Evolutionary conservation across 2,113 vertebrate species (phyloP).

Genomic region (Engraulis encrasicolus): DNA sequence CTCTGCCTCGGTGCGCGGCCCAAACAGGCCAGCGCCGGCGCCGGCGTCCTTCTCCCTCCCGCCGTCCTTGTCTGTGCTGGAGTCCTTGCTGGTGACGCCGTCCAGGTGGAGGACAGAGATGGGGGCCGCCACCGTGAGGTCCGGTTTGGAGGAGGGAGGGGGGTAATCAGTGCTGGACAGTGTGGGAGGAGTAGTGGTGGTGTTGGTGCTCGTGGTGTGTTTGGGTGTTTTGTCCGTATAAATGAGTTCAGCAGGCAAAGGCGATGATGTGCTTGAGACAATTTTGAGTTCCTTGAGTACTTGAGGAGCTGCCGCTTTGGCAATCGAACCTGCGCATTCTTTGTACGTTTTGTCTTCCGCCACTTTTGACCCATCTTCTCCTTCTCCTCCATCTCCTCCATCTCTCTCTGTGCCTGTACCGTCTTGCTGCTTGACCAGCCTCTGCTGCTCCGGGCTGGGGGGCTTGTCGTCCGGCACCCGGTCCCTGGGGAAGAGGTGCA

Average conservation of each 20-base stretch:
- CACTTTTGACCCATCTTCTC: slow-evolving; percentile 57
- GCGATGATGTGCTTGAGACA: slow-evolving; percentile 17
- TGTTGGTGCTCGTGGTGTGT: slow-evolving; percentile 24
- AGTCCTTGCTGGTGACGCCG: slow-evolving; percentile 74
- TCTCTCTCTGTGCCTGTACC: slow-evolving; percentile 57
- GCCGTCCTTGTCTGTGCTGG: slow-evolving; percentile 33
- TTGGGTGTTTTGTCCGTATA: neutral
- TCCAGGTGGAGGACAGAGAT: slow-evolving; percentile 75
- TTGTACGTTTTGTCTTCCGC: too few relatives aligned
- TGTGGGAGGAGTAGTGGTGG: slow-evolving; percentile 48
- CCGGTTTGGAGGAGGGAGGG: slow-evolving; percentile 18
- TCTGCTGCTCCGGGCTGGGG: neutral
- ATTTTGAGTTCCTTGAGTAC: slow-evolving; percentile 78
- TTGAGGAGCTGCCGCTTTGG: slow-evolving; percentile 42
- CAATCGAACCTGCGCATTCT: slow-evolving; percentile 33
- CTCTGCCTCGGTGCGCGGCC: slow-evolving; percentile 63
- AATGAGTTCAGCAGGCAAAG: slow-evolving; percentile 5
- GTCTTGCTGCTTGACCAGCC: slow-evolving; percentile 55
- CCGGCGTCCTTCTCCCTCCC: slow-evolving; percentile 65
- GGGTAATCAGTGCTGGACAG: neutral
- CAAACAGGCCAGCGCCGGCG: slow-evolving; percentile 47
- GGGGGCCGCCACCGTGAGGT: slow-evolving; percentile 25
- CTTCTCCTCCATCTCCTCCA: slow-evolving; percentile 54
- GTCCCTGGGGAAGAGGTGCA: neutral
- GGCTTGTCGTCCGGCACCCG: neutral